phyloP scores from a whole-genome alignment of 1,140 invertebrate genomes.

The Spodoptera litura region DNA sequence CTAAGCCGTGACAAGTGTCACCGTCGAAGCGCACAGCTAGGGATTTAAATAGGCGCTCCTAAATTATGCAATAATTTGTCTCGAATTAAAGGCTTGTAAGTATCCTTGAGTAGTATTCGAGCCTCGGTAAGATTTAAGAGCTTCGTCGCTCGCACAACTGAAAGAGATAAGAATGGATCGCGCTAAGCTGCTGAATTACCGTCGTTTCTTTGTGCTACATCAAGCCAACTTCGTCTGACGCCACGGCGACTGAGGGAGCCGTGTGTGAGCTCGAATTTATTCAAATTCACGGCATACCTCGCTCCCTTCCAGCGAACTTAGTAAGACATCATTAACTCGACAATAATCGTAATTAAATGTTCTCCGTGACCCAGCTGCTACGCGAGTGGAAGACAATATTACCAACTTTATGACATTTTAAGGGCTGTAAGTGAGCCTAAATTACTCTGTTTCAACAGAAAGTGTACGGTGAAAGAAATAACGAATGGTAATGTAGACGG shows the following conservation, averaged over 20 bases:
- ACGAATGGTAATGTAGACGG: conserved; percentile 47
- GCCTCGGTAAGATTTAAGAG: conserved; percentile 71
- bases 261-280: conserved; percentile 67
- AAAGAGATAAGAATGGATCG: conserved; percentile 71
- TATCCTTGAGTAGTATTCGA: conserved; percentile 67
- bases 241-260: conserved; percentile 53
- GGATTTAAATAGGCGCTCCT: conserved; percentile 59
- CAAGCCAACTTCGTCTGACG: conserved; percentile 52
- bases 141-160: conserved; percentile 66
- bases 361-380: conserved; percentile 64
- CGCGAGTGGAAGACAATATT: conserved; percentile 58
- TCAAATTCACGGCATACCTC: conserved; percentile 72
- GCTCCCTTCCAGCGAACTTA: conserved; percentile 58
- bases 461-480: conserved; percentile 52
- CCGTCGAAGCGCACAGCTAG: conserved; percentile 50
- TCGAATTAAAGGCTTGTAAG: conserved; percentile 74
- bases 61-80: conserved; percentile 74
- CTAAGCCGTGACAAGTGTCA: conserved; percentile 52
- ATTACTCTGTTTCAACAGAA: conserved; percentile 52
- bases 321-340: conserved; percentile 71
- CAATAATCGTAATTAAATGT: conserved; percentile 75
- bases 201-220: conserved; percentile 66
- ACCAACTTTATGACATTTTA: conserved; percentile 65
- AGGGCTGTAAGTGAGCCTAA: conserved; percentile 50
- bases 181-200: conserved; percentile 71